Conservation (phyloP, 1,140 invertebrate species). For the Drosophila nebulosa region DNA sequence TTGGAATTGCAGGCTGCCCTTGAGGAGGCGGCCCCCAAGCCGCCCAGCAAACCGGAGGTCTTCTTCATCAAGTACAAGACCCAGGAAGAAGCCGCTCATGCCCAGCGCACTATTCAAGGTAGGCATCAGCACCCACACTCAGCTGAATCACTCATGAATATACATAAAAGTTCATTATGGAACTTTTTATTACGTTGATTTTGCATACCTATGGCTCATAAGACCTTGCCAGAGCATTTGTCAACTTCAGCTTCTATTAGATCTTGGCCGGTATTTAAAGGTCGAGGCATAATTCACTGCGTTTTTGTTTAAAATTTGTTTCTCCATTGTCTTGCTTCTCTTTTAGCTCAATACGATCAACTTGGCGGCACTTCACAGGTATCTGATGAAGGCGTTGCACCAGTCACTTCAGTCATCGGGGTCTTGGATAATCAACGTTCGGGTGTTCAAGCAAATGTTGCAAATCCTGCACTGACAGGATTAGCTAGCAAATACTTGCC, state of each 20-base stretch:
- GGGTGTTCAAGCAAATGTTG: background rate
- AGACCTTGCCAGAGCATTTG: conserved; percentile 32
- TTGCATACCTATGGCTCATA: conserved; percentile 17
- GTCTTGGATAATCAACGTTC: conserved; percentile 49
- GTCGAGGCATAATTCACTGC: conserved; percentile 4
- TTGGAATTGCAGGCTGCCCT: conserved; percentile 81
- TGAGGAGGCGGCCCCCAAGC: conserved; percentile 84
- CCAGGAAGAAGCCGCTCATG: conserved; percentile 83
- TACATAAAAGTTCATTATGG: conserved; percentile 18
- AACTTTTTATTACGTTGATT: conserved; percentile 18
- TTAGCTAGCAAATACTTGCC: conserved; percentile 58
- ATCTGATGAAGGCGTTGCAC: conserved; percentile 74
- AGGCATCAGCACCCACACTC: conserved; percentile 23
- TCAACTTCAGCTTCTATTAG: conserved; percentile 19
- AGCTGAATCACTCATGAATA: conserved; percentile 20
- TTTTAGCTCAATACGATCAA: conserved; percentile 76
- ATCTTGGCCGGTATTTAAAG: conserved; percentile 4
- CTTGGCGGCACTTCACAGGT: conserved; percentile 74
- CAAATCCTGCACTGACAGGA: conserved; percentile 1
- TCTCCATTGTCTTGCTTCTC: background rate
- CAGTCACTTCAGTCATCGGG: conserved; percentile 74
- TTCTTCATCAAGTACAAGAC: conserved; percentile 89
- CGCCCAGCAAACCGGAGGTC: conserved; percentile 88
- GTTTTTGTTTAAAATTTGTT: conserved; percentile 2
- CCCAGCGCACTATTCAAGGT: conserved; percentile 80